Conservation (phyloP, 2,888 invertebrate genomes). For the Conus canariensis region DNA sequence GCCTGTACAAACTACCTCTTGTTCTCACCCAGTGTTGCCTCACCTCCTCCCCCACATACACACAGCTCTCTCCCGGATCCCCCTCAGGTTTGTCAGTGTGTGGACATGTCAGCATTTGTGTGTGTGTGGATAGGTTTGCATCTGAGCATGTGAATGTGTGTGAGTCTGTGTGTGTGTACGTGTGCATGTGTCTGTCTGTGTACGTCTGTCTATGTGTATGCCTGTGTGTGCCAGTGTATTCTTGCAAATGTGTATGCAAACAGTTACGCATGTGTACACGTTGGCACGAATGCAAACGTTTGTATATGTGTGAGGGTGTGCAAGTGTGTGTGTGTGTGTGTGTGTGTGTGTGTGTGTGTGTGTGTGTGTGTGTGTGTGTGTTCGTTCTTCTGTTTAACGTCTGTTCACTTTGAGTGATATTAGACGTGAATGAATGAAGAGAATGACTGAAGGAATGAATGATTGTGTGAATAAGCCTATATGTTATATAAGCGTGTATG, state of each 20-base stretch:
- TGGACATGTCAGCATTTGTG: not conserved
- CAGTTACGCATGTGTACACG: not conserved
- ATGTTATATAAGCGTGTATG: too few relatives aligned
- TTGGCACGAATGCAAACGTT: not conserved
- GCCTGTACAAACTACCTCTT: too few relatives aligned
- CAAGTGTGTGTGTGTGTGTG: conserved; percentile 15
- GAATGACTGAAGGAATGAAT: too few relatives aligned
- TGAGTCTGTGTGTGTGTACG: not conserved
- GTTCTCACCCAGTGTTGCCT: too few relatives aligned
- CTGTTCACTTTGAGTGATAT: too few relatives aligned
- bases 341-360: conserved; percentile 26
- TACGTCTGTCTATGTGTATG: not conserved
- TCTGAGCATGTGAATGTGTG: too few relatives aligned
- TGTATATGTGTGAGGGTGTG: not conserved
- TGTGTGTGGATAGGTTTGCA: not conserved
- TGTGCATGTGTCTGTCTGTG: not conserved
- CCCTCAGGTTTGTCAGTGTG: not conserved
- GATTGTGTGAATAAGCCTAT: too few relatives aligned
- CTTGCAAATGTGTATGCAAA: not conserved
- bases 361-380: conserved; percentile 7
- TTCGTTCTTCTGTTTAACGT: too few relatives aligned
- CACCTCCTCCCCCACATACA: too few relatives aligned
- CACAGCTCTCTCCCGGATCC: too few relatives aligned
- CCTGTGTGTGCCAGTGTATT: not conserved
- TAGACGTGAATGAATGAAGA: too few relatives aligned